Base-by-base conservation (phyloP, 2,113 vertebrate genomes). In the Lethenteron reissneri region DNA sequence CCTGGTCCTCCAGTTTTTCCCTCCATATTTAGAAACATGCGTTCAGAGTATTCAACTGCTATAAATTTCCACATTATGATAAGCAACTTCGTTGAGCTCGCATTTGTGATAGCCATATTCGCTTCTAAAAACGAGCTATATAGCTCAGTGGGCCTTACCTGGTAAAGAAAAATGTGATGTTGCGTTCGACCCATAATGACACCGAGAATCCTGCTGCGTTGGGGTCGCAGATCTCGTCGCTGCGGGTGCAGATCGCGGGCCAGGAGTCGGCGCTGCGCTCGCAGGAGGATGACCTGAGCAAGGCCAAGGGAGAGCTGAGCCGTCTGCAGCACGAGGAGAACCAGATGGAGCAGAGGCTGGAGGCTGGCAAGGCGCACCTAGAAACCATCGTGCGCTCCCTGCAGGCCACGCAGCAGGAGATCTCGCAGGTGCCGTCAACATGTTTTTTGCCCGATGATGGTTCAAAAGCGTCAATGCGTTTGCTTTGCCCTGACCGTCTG, bases 371-470 rank as follows among this genome's bases (percentile, higher is more conserved):
- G 70, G 84, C 85, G 57, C 92, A 99, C 69, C 84, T 99, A 68
- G 94, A 96, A 75, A 96, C 92, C 72, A 97, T 99, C 75, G 90
- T 97, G 74, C 94, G 88, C 76, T 96, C 92, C 21, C 78, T 99
- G 70, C 89, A 89, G 74, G 87, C 89, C 60, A 99, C 94, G 0
- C 92, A 99, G 73, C 91, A 97, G 1, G 92, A 99, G 78, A 97
- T 99, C 77, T 91, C 86, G 77, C 94, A 97, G 90, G 94, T 99
- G 64, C 41, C 41, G 41, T 41, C 41, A 41, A 41, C 41, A 41
- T 41, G 3, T 41, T 41, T 41, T 41, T 41, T 1, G n/a, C n/a
- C 41, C 41, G 41, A 41, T 6, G 41, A 41, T 41, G 41, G 41
- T 41, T 41, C 41, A 41, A 41, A 41, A 41, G 41, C 41, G 41